Evolutionary conservation across 1,140 invertebrate species (phyloP).

Genomic region (Medauroidea extradentata): DNA sequence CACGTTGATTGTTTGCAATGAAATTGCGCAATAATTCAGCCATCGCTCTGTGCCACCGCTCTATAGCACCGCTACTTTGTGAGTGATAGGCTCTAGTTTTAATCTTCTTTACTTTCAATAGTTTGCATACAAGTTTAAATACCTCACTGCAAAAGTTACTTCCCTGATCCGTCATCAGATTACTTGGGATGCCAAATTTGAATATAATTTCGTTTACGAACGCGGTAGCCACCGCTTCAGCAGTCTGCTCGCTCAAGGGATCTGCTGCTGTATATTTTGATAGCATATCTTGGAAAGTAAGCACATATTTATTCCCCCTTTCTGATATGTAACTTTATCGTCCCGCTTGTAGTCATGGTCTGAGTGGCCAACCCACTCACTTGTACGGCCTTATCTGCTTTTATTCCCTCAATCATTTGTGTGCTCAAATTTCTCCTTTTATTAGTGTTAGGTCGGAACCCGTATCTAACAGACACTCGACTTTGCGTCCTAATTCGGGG

Average conservation of each 20-base stretch:
- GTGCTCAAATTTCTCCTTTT: too few species aligned
- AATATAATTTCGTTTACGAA: conserved; percentile 1
- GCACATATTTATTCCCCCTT: conserved; percentile 6
- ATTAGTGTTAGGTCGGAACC: too few species aligned
- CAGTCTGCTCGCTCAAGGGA: neutral
- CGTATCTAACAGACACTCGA: too few species aligned
- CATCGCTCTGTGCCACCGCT: conserved; percentile 32
- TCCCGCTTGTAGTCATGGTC: too few species aligned
- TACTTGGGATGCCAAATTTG: neutral
- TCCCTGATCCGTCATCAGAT: neutral
- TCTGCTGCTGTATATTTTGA: conserved; percentile 7
- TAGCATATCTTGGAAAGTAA: conserved; percentile 10
- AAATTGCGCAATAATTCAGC: conserved; percentile 35
- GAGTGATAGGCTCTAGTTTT: conserved; percentile 32
- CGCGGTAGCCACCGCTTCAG: neutral
- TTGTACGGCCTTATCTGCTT: too few species aligned
- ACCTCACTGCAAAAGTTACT: conserved; percentile 11
- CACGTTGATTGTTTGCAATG: conserved; percentile 19
- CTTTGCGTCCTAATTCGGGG: too few species aligned
- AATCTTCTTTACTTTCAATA: conserved; percentile 30
- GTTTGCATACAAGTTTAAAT: conserved; percentile 25
- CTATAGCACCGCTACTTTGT: conserved; percentile 35
- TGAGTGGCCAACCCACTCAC: too few species aligned
- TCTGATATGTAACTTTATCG: too few species aligned
- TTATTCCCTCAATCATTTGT: too few species aligned